Evolutionary conservation across 2,113 vertebrate genomes (phyloP).

Genomic region (Tauraco erythrolophus): DNA sequence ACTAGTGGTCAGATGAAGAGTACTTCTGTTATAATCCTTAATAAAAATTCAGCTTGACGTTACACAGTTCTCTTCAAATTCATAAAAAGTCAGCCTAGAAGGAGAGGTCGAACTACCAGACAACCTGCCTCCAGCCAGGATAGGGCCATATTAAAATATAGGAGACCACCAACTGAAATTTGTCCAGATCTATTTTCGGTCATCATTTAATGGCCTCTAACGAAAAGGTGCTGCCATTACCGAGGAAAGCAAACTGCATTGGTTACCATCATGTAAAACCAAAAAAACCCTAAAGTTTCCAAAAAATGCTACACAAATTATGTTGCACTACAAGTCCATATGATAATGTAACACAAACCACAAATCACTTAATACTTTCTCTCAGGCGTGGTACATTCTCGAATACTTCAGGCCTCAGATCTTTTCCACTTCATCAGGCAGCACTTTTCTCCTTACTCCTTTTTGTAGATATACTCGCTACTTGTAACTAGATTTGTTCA

Average conservation of each 20-base stretch:
- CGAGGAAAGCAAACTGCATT: conserved; percentile 27
- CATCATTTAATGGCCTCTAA: conserved; percentile 61
- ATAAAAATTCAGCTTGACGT: background rate
- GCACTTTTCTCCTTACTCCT: background rate
- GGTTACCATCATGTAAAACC: background rate
- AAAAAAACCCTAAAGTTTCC: background rate
- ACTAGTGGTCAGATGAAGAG: background rate
- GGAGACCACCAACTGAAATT: conserved; percentile 65
- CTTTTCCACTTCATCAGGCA: background rate
- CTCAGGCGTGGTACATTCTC: background rate
- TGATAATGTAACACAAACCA: background rate
- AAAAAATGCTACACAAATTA: background rate
- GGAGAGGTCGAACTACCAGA: conserved; percentile 36
- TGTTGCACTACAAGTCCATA: background rate
- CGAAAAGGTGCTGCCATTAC: conserved; percentile 53
- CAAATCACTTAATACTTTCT: background rate
- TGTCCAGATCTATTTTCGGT: conserved; percentile 73
- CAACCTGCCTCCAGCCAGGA: conserved; percentile 47
- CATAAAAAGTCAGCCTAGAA: conserved; percentile 10
- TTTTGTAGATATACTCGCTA: background rate
- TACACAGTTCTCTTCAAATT: background rate
- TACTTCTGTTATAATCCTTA: background rate
- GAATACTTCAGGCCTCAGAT: background rate
- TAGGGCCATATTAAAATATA: conserved; percentile 20
- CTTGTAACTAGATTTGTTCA: background rate